Percentiles rank a stretch among this genome's conserved stretches.
Conservation (phyloP, 2,113 vertebrate genomes). For the Puma concolor region DNA sequence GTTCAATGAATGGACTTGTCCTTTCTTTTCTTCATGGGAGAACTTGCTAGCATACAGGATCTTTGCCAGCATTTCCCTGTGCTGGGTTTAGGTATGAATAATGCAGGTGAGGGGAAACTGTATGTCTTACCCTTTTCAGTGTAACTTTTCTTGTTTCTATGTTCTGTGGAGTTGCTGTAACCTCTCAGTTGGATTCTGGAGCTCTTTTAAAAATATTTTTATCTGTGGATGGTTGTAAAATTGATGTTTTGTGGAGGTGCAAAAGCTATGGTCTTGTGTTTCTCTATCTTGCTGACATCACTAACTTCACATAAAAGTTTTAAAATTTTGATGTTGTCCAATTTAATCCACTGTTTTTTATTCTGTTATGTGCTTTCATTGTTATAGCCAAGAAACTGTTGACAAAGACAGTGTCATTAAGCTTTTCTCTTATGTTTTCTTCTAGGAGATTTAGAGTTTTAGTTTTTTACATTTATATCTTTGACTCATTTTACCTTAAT, state of each 20-base stretch:
- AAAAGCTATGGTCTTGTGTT: not conserved
- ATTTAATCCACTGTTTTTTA: not conserved
- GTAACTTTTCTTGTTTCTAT: not conserved
- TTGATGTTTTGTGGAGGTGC: not conserved
- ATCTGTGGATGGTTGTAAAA: not conserved
- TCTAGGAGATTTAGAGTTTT: not conserved
- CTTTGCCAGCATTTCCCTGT: not conserved
- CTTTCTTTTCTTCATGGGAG: not conserved
- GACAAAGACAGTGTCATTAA: not conserved
- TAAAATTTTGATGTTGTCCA: not conserved
- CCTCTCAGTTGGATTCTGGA: not conserved
- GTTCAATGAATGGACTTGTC: not conserved
- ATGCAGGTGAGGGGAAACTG: not conserved
- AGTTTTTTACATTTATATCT: not conserved
- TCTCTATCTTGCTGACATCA: not conserved
- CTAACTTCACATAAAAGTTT: not conserved
- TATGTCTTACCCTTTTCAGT: not conserved
- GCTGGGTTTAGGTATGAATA: too few species aligned
- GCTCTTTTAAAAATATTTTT: not conserved
- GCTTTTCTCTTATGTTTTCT: not conserved
- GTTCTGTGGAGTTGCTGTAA: not conserved
- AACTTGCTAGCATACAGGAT: not conserved
- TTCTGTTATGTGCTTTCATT: not conserved
- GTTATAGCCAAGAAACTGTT: not conserved
- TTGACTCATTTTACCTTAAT: not conserved